Evolutionary conservation across 2,797 vertebrate genomes (phyloP).

Genomic region (Antrozous pallidus): DNA sequence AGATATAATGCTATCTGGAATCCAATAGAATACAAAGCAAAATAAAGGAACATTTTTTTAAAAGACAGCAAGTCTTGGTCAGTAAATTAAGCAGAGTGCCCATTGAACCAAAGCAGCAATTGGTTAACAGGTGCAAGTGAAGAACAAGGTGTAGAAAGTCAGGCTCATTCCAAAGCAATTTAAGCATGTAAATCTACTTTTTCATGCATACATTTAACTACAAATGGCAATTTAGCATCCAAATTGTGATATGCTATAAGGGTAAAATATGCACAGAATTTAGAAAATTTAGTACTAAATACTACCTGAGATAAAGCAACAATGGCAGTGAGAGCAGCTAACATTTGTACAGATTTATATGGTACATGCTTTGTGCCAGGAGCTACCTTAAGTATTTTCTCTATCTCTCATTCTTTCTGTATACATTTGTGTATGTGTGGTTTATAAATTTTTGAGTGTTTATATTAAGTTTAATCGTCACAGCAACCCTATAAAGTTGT

Average conservation of each 20-base stretch:
- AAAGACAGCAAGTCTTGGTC: conserved; percentile 37
- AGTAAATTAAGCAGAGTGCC: neutral
- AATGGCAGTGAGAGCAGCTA: neutral
- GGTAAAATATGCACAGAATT: neutral
- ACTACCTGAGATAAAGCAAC: neutral
- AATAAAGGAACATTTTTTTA: neutral
- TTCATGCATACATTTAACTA: neutral
- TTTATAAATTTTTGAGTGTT: neutral
- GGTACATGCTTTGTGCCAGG: neutral
- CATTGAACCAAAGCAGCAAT: neutral
- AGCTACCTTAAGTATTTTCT: neutral
- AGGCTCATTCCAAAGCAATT: neutral
- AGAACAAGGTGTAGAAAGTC: conserved; percentile 1
- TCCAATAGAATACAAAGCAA: neutral
- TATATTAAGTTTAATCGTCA: neutral
- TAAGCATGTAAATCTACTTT: neutral
- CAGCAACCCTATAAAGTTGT: neutral
- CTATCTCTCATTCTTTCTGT: neutral
- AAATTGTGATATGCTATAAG: neutral
- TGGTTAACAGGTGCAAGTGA: neutral
- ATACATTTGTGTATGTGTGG: neutral
- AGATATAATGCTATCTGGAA: neutral
- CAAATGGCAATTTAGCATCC: neutral
- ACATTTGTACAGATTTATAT: neutral
- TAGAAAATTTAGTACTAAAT: neutral